phyloP scores from a whole-genome alignment of 2,888 invertebrate genomes.

The Priocnemis perturbator region DNA sequence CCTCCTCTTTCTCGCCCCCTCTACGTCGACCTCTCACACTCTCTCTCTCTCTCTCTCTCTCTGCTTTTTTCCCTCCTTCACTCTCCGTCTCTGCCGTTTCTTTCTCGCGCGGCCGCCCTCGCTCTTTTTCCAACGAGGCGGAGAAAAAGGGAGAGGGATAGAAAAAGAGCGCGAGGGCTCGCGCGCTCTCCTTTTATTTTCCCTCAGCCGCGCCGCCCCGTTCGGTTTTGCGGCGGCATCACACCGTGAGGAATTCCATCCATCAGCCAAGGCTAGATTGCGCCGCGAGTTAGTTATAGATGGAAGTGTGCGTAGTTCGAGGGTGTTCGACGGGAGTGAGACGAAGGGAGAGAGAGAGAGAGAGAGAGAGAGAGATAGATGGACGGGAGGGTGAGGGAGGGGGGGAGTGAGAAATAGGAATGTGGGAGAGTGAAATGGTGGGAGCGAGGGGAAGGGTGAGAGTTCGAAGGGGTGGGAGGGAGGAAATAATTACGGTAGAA shows the following conservation, averaged over 20 bases:
- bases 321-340: conserved; percentile 28
- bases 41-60: not conserved
- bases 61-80: conserved; percentile 15
- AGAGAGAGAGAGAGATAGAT: conserved; percentile 30
- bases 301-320: conserved; percentile 19
- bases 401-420: not conserved
- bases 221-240: conserved; percentile 49
- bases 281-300: conserved; percentile 36
- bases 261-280: conserved; percentile 49
- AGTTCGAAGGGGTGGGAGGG: not conserved
- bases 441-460: too few relatives aligned
- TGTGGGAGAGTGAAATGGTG: too few relatives aligned
- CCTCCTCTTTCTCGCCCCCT: not conserved
- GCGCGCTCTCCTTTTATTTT: not conserved
- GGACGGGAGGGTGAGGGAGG: conserved; percentile 22
- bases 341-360: conserved; percentile 22
- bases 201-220: conserved; percentile 49
- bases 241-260: conserved; percentile 51
- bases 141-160: too few relatives aligned
- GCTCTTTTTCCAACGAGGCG: too few relatives aligned
- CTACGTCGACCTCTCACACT: not conserved
- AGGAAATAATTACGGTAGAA: not conserved
- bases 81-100: not conserved
- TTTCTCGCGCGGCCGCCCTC: too few relatives aligned
- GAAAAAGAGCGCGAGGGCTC: not conserved